These are phyloP conservation scores for Poeciliopsis turrubarensis DNA, from an alignment of 2,113 vertebrate species.

Conservation along the genomic window DNA sequence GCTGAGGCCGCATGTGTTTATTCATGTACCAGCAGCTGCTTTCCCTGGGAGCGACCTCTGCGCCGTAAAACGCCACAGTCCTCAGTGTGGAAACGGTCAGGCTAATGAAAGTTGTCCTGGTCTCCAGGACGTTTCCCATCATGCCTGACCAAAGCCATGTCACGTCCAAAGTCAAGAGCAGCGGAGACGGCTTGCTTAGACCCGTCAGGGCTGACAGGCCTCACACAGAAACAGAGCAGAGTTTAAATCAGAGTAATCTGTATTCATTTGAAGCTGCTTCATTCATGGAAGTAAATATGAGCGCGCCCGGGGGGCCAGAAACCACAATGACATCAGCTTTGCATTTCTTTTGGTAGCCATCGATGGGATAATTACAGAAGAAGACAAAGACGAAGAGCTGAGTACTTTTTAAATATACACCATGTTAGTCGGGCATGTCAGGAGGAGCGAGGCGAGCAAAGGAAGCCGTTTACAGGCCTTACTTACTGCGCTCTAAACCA, in stretches of 20 bases:
- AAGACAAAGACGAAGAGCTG: conserved; percentile 72
- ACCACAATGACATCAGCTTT: conserved; percentile 79
- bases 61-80: conserved; percentile 6
- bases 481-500: conserved; percentile 49
- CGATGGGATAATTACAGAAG: conserved; percentile 79
- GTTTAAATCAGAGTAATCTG: conserved; percentile 68
- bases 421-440: conserved; percentile 53
- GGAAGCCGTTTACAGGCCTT: conserved; percentile 61
- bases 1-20: conserved; percentile 69
- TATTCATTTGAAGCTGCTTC: conserved; percentile 54
- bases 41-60: conserved; percentile 38
- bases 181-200: conserved; percentile 36
- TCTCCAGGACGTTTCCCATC: conserved; percentile 63
- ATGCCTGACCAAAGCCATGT: conserved; percentile 50
- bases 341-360: conserved; percentile 69
- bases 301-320: conserved; percentile 66
- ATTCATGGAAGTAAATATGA: conserved; percentile 73
- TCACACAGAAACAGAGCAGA: conserved; percentile 59
- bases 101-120: conserved; percentile 49
- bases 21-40: conserved; percentile 58
- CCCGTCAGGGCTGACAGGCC: conserved; percentile 58
- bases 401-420: conserved; percentile 81
- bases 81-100: conserved; percentile 41
- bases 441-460: conserved; percentile 62
- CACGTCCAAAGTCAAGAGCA: conserved; percentile 64